Conservation (phyloP, 2,797 vertebrate species). For the Arrhamphus sclerolepis region DNA sequence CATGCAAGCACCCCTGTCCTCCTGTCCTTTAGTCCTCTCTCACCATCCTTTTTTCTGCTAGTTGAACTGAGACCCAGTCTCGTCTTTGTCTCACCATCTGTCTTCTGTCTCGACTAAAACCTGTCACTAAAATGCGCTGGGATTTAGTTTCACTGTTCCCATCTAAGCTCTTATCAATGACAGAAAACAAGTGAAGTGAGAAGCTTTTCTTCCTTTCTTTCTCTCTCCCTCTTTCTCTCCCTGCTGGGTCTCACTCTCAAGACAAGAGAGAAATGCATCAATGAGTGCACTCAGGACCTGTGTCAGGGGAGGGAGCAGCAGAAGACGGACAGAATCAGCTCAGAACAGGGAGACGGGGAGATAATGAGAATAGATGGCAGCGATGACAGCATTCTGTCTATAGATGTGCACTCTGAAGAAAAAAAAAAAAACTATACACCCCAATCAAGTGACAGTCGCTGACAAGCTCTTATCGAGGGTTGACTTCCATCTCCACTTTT, state of each 20-base stretch:
- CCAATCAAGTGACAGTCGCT: conserved; percentile 42
- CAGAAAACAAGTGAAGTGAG: conserved; percentile 30
- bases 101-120: conserved; percentile 30
- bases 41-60: neutral
- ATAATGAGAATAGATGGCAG: conserved; percentile 72
- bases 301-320: conserved; percentile 41
- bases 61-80: conserved; percentile 6
- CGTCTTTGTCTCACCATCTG: conserved; percentile 4
- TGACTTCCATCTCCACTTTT: conserved; percentile 24
- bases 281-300: conserved; percentile 54
- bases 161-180: conserved; percentile 23
- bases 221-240: conserved; percentile 19
- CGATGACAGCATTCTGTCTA: conserved; percentile 51
- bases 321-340: conserved; percentile 50
- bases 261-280: conserved; percentile 60
- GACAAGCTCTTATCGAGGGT: conserved; percentile 31
- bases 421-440: conserved; percentile 23
- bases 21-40: conserved; percentile 14
- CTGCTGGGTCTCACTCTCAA: conserved; percentile 49
- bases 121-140: conserved; percentile 31
- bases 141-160: conserved; percentile 18
- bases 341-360: conserved; percentile 45
- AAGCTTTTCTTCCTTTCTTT: conserved; percentile 22
- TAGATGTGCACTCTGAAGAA: conserved; percentile 6
- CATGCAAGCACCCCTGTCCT: conserved; percentile 30